Base-by-base conservation (phyloP, 2,113 vertebrate species). In the Mellivora capensis region DNA sequence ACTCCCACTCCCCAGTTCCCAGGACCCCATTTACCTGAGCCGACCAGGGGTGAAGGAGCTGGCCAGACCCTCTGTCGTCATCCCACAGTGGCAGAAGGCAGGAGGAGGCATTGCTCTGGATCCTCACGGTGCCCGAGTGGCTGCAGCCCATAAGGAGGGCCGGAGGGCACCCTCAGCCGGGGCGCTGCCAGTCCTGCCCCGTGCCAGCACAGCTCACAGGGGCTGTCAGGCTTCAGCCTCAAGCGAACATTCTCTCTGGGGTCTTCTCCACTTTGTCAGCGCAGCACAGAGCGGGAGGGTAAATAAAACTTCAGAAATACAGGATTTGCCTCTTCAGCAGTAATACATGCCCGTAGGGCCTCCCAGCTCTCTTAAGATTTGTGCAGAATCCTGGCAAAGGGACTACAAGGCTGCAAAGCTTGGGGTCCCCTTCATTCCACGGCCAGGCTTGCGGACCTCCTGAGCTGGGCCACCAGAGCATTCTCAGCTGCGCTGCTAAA, bases 61-160 rank as follows among this genome's bases (percentile, higher is more conserved):
- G 44, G 34, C 94, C 39, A 4, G 87, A 87, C 11, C 86, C 85
- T 34, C 57, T n/a, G 17, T 74, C 31, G 0, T 0, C 34, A 3
- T 67, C 52, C 81, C 31, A n/a, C 87, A 93, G 72, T 0, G 76
- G 80, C 62, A 91, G 34, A 15, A 96, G 91, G 81, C 84, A 95
- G 42, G 93, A 96, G 77, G 94, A 69, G 4, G 67, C 4, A 0
- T 80, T 11, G 21, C 87, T 27, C 9, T 44, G 34, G 4, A 92
- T 92, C 89, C 87, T 54, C 37, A 88, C 62, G 0, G 11, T 11
- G 0, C 93, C 96, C 0, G 87, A 97, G 37, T 67, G 96, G 18
- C n/a, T 44, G 39, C 97, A 98, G 90, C 97, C 97, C 97, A 96
- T 83, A 0, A 29, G 83, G 82, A 94, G 71, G 25, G 14, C 34